Evolutionary conservation across 2,888 invertebrate species (phyloP), one percentile per base, ranked within the genome.

Genomic region (Mythimna ferrago): DNA sequence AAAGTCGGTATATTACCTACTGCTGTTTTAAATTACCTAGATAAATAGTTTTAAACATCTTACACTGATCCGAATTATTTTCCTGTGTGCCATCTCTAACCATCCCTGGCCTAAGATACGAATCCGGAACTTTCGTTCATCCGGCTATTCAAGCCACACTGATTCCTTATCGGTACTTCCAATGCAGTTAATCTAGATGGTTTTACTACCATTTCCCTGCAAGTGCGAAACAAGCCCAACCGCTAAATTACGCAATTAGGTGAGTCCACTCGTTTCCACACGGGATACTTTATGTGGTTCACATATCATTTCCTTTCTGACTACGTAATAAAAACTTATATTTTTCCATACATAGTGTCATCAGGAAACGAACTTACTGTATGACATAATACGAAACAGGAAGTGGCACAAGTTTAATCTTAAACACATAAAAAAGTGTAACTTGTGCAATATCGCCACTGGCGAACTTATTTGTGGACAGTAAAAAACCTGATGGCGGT

Each of bases 381-480:
- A 76, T 88, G 86, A 86, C 82, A 83, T 88, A 88, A 90, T 56
- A 69, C 48, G 62, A 66, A 84, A 81, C 80, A 84, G 87, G 85
- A 88, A 87, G 79, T 82, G n/a, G 68, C 48, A 73, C 80, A 77
- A 81, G 79, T 71, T 83, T 82, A 85, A 85, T 83, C 79, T 81
- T 77, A 77, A 73, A 83, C 76, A 82, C 81, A 85, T 76, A 80
- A 83, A 81, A 78, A 81, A 81, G 77, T 78, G 76, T 83, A 82
- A 83, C 84, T 90, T 89, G 84, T 88, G 89, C 83, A 89, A 87
- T 85, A 76, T 81, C 80, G 73, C 69, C 58, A 73, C 73, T 67
- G 71, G 73, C 69, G 72, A 71, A 82, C 83, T 84, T 82, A 80
- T 86, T 87, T 82, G 76, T 66, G 38, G 64, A 76, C 64, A 67